Base-by-base conservation (phyloP, 2,888 invertebrate species). In the Pediacus dermestoides region DNA sequence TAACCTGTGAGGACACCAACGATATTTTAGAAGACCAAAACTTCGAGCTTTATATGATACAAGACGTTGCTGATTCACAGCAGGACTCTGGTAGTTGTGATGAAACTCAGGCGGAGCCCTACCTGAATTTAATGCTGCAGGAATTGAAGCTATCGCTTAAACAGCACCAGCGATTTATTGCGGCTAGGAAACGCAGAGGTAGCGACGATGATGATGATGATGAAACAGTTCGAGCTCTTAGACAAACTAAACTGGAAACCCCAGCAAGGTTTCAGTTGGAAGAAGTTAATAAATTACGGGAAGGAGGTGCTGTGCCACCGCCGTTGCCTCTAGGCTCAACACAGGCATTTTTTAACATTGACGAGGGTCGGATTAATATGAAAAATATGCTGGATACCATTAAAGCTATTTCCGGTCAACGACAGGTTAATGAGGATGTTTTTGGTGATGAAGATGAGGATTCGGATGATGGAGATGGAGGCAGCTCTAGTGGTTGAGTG, bases 131-230 rank as follows among this genome's bases (percentile, higher is more conserved):
- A 33, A 53, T 58, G 55, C 18, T 56, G 7, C 47, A 45, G 16
- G 60, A 60, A 40, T 22, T 60, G 12, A 46, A 45, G 31, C 53
- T 56, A 25, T 51, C 52, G 3, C 37, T 60, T 8, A 51, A 43
- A 11, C 47, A 52, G 42, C 55, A 58, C 23, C 44, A 57, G 22
- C 31, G 52, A 16, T 60, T 58, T 34, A 40, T 52, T 13, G 55
- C 48, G 26, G 58, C 58, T 4, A 52, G 50, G 34, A 40, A 45
- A 16, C 45, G 45, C 28, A 45, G 57, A 30, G 53, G 54, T 1
- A 44, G 50, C 16, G 28, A 36, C 11, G 53, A 54, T 14, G 45
- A 46, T 7, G 48, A 52, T n/a, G 47, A 44, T 10, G 38, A 39
- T 25, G 18, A 25, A 11, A 26, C n/a, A n/a, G n/a, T n/a, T n/a